Evolutionary conservation across 2,888 invertebrate species (phyloP), one percentile per base, ranked within the genome.

Genomic region (Aporophyla nigra): DNA sequence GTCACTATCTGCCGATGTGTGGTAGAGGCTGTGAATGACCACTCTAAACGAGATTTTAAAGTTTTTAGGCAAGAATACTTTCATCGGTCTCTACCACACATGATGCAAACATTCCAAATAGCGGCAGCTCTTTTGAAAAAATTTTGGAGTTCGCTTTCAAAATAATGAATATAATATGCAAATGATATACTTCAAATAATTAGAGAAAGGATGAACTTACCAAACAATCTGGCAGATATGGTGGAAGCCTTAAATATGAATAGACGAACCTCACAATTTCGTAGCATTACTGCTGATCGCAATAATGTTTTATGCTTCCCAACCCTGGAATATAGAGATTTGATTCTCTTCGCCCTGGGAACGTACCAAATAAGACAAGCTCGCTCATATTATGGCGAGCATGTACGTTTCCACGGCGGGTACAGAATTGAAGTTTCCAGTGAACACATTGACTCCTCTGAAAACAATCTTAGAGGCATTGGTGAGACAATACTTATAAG

Each of bases 91-190:
- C 77, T 58, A 12, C 67, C 73, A 1, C 33, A 79, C 51, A 65
- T 76, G 61, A 76, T 76, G 43, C 53, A 66, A 74, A 72, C 73
- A 56, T 76, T 76, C 14, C 65, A 62, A 0, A 80, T 73, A 76
- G 76, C 76, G 70, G 76, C 73, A 72, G 70, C 49, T 46, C 69
- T 76, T 43, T 71, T 77, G 71, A 80, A 74, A 68, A 77, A 74
- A 71, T n/a, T 71, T 77, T 68, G 77, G 77, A 63, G 71, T 74
- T 53, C 6, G 74, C 2, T 16, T 78, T 58, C 70, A 46, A 70
- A 70, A 80, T 76, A 76, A 54, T 27, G 40, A 72, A 76, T 70
- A 73, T 73, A 76, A 69, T 66, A 67, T 54, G 27, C 53, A 76
- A 56, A 76, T 72, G 0, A 66, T 43, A 43, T 58, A 68, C 51